A percentile compares a stretch with the other conserved stretches of the same genome.
Evolutionary conservation across 1,140 invertebrate species (phyloP).

Genomic region (Drosophila burlai): DNA sequence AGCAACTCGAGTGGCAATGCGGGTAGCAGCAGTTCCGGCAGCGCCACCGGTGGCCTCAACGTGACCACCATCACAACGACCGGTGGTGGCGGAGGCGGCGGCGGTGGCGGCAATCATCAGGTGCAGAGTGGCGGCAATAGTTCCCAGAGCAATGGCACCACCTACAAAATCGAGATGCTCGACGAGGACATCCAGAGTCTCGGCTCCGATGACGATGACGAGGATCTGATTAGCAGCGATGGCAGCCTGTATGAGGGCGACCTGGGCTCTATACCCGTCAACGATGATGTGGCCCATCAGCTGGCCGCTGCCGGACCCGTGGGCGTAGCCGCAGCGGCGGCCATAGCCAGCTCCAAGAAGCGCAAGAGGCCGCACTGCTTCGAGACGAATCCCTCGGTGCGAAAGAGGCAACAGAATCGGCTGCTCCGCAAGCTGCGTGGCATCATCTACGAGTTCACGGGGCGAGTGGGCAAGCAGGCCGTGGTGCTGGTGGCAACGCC

Average conservation of each 20-base stretch:
- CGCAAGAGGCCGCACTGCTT: slow-evolving; percentile 98
- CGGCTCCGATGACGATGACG: slow-evolving; percentile 92
- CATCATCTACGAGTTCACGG: slow-evolving; percentile 99
- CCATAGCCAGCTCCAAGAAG: slow-evolving; percentile 98
- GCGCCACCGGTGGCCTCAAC: slow-evolving; percentile 62
- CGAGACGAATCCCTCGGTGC: slow-evolving; percentile 98
- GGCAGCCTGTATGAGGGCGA: slow-evolving; percentile 91
- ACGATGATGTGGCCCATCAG: slow-evolving; percentile 97
- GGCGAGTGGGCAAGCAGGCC: slow-evolving; percentile 98
- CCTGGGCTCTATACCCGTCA: slow-evolving; percentile 92
- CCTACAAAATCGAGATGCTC: slow-evolving; percentile 86
- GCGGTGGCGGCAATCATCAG: slow-evolving; percentile 33
- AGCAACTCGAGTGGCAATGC: slow-evolving; percentile 24
- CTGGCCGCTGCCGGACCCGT: slow-evolving; percentile 98
- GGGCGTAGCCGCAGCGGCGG: slow-evolving; percentile 98
- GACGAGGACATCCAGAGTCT: slow-evolving; percentile 88
- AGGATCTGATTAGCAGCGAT: slow-evolving; percentile 90
- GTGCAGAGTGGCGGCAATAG: slow-evolving; percentile 45
- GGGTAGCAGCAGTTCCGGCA: slow-evolving; percentile 25
- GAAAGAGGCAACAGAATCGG: slow-evolving; percentile 98
- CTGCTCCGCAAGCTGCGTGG: slow-evolving; percentile 95
- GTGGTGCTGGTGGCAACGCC: slow-evolving; percentile 98
- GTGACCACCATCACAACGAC: slow-evolving; percentile 82
- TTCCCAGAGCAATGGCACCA: slow-evolving; percentile 69
- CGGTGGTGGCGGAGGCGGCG: slow-evolving; percentile 8